Evolutionary conservation across 2,888 invertebrate species (phyloP).

Genomic region (Pimpla rufipes): DNA sequence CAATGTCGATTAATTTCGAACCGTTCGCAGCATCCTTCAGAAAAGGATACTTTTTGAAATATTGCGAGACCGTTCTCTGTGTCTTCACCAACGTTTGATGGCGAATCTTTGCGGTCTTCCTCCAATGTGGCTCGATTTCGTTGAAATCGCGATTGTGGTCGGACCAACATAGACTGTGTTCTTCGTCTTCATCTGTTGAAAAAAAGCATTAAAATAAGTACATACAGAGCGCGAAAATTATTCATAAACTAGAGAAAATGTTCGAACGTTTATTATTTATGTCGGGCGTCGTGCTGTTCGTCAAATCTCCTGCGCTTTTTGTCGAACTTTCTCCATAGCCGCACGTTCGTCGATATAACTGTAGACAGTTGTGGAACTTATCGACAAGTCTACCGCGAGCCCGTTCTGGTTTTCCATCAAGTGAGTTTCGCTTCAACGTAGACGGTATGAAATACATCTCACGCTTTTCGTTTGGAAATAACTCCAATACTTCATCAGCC

Average conservation of each 20-base stretch:
- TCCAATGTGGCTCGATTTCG: slow-evolving; percentile 32
- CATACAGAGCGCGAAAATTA: not conserved
- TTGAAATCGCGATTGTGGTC: slow-evolving; percentile 26
- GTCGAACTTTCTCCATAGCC: slow-evolving; percentile 1
- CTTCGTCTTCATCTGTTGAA: slow-evolving; percentile 11
- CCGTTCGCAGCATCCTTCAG: slow-evolving; percentile 37
- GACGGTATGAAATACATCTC: slow-evolving; percentile 23
- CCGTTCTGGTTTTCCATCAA: not conserved
- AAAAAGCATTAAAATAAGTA: not conserved
- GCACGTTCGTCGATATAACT: slow-evolving; percentile 5
- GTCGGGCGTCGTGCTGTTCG: slow-evolving; percentile 12
- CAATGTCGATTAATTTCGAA: slow-evolving; percentile 43
- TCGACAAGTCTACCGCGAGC: slow-evolving; percentile 28
- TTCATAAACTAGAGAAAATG: not conserved
- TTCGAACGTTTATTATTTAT: slow-evolving; percentile 4
- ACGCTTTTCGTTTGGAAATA: slow-evolving; percentile 3
- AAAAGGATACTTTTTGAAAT: slow-evolving; percentile 6
- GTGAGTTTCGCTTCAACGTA: not conserved
- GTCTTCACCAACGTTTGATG: not conserved
- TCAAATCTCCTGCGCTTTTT: not conserved
- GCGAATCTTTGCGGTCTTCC: slow-evolving; percentile 22
- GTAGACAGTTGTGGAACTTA: slow-evolving; percentile 21
- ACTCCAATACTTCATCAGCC: slow-evolving; percentile 4
- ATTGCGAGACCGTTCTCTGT: slow-evolving; percentile 26
- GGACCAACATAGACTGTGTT: slow-evolving; percentile 41